Conservation (phyloP, 2,113 vertebrate species). For the Myocastor coypus region DNA sequence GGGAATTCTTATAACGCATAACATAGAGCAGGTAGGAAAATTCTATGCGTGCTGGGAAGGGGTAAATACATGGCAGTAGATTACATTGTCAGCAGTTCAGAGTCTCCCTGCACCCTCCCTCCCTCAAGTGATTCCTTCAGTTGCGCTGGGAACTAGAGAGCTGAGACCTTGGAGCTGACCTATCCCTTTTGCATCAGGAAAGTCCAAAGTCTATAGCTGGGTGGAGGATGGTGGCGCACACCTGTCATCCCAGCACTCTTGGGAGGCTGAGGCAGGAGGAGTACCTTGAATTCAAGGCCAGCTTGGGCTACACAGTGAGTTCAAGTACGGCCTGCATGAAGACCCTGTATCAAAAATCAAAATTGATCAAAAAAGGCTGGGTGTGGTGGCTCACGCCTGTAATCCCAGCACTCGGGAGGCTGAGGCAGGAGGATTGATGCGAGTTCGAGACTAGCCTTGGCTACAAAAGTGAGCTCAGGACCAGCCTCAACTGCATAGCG, state of each 20-base stretch:
- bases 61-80: background rate
- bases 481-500: too few relatives aligned
- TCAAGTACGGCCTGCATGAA: background rate
- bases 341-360: background rate
- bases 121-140: background rate
- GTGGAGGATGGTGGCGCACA: background rate
- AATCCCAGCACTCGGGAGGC: too few relatives aligned
- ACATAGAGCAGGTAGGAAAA: background rate
- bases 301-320: background rate
- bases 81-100: background rate
- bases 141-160: background rate
- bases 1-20: background rate
- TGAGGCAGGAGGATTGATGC: too few relatives aligned
- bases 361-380: background rate
- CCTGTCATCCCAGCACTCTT: background rate
- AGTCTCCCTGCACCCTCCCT: background rate
- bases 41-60: background rate
- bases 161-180: background rate
- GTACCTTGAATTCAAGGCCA: too few relatives aligned
- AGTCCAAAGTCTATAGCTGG: background rate
- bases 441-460: too few relatives aligned
- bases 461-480: too few relatives aligned
- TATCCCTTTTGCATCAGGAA: background rate
- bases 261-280: background rate
- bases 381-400: too few relatives aligned